Base-by-base conservation (phyloP, 2,113 vertebrate genomes). In the Rhodinocichla rosea region DNA sequence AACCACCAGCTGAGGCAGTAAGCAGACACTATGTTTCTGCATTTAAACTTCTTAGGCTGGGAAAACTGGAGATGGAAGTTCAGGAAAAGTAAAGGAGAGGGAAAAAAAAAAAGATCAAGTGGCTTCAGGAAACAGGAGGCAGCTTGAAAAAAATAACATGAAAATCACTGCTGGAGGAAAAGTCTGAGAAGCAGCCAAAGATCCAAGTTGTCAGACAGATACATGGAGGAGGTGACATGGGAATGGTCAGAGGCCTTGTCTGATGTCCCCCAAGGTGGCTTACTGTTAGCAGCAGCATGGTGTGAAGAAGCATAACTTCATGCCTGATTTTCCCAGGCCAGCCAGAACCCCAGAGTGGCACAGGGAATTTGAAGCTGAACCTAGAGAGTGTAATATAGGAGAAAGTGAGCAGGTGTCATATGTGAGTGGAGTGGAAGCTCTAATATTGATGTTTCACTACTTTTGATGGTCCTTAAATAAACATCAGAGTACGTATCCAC, bases 341-440 rank as follows among this genome's bases (percentile, higher is more conserved):
- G 20, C 13, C 59, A 18, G 19, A 57, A 28, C 4, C 10, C 2
- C 2, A 1, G 3, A 26, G 13, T 1, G 1, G 9, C 15, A 33
- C 6, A 1, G 35, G 11, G 8, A 79, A 92, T 21, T 5, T 59
- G 7, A 75, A 92, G 23, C 4, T 60, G 44, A 80, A 80, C 6
- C 4, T 60, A 20, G 14, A 47, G 5, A 42, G 5, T 10, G 1
- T 19, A 57, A 74, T 27, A 42, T 8, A 30, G 20, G 7, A 6
- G 11, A 37, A 84, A 79, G 6, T 30, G 23, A 67, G 15, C 22
- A 67, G 65, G 6, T 1, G n/a, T 7, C 17, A 60, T 35, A 74
- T 67, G 39, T 32, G 6, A 79, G 13, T 7, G 4, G 11, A 23
- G 15, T 50, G 30, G 71, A 82, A 82, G 27, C 7, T 75, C 30